Percentiles rank a stretch among this genome's conserved stretches.
Evolutionary conservation across 2,797 vertebrate species (phyloP).

Genomic region (Sarcophilus harrisii): DNA sequence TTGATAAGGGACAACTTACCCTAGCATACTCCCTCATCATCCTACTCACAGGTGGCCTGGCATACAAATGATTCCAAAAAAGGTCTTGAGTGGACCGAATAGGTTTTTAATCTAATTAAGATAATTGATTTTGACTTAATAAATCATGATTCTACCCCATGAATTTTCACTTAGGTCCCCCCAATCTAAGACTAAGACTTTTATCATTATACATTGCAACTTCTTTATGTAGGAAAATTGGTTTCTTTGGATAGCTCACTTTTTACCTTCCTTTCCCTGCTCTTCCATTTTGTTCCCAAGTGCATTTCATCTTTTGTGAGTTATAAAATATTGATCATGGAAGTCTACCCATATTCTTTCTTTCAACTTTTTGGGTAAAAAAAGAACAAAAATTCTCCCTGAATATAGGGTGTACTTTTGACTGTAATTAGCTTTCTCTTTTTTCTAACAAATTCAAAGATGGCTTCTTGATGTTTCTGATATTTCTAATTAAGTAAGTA

Average conservation of each 20-base stretch:
- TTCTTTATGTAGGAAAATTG: neutral
- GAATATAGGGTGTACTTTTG: neutral
- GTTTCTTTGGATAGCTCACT: neutral
- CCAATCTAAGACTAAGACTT: neutral
- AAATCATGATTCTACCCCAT: too few species aligned
- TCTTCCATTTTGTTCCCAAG: neutral
- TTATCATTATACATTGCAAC: neutral
- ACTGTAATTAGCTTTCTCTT: neutral
- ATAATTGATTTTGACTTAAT: too few species aligned
- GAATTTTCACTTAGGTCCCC: neutral
- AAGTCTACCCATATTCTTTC: neutral
- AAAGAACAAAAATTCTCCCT: neutral
- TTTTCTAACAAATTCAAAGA: neutral
- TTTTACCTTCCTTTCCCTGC: neutral
- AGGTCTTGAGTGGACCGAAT: too few species aligned
- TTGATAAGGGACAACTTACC: neutral
- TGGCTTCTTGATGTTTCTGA: neutral
- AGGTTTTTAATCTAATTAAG: too few species aligned
- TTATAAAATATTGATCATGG: neutral
- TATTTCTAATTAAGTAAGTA: neutral
- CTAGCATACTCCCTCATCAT: too few species aligned
- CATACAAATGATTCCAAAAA: too few species aligned
- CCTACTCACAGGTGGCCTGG: too few species aligned
- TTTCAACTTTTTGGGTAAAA: neutral
- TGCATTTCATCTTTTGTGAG: neutral